Evolutionary conservation across 2,113 vertebrate species (phyloP), one percentile per base, ranked within the genome.

Genomic region (Pholis gunnellus): DNA sequence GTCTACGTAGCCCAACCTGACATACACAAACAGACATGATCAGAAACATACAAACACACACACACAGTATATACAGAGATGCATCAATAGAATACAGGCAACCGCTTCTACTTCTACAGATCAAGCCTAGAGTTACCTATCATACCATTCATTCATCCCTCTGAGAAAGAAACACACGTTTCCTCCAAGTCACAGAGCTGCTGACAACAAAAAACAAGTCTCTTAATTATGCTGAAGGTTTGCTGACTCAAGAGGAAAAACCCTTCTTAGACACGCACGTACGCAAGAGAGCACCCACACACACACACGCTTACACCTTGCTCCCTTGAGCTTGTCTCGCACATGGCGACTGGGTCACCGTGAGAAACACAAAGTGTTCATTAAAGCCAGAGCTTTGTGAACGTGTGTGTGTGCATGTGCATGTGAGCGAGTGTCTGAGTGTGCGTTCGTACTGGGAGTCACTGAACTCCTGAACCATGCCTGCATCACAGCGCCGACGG

Each of bases 1-100:
- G 91, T 97, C 96, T 93, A 98, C 95, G 34, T 95, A 97, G 93
- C 96, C 97, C 93, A 99, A 94, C 94, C 98, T 99, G 91, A 69
- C 88, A 77, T 65, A 82, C 74, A 86, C 0, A 80, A n/a, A 67
- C 34, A 77, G 46, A 75, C 36, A 25, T 9, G 1, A 61, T 76
- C 71, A 88, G 65, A 11, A 27, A 71, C 5, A 61, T 2, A 9
- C 46, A 81, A 17, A 59, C 42, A 57, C 31, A 18, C 44, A 52
- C 34, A 20, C 8, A 36, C 17, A 61, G 29, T 0, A 17, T 9
- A 8, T 22, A 48, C 34, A 65, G 27, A 46, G 17, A 82, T 15
- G 61, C 1, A 17, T 34, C 1, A 29, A 22, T 44, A 27, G 3
- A 6, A n/a, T 52, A 34, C 44, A 46, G 44, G 14, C 18, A 61